Percentiles rank a stretch among this genome's conserved stretches.
phyloP scores from a whole-genome alignment of 2,797 vertebrate genomes.

The Chromobotia macracanthus region DNA sequence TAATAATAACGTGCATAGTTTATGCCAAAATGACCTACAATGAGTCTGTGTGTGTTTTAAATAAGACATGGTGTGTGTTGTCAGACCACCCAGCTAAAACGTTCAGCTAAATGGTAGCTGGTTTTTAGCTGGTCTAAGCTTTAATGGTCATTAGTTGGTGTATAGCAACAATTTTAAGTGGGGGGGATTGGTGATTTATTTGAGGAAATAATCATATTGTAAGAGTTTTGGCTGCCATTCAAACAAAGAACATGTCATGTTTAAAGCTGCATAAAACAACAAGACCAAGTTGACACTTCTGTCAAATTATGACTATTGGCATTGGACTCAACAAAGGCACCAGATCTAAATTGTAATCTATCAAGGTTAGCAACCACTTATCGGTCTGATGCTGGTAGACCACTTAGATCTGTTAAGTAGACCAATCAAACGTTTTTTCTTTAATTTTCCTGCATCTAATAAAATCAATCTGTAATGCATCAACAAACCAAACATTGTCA shows the following conservation, averaged over 20 bases:
- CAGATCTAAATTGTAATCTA: too few species aligned
- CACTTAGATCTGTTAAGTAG: too few species aligned
- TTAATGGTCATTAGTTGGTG: too few species aligned
- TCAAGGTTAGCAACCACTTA: too few species aligned
- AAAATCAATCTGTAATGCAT: too few species aligned
- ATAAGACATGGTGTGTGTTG: background rate
- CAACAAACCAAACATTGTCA: background rate
- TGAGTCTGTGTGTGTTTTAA: slow-evolving; percentile 9
- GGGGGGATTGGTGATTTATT: background rate
- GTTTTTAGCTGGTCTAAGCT: too few species aligned
- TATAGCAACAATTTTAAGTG: too few species aligned
- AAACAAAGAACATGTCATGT: background rate
- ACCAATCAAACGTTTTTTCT: too few species aligned
- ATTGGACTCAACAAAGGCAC: background rate
- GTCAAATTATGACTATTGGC: background rate
- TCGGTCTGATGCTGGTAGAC: too few species aligned
- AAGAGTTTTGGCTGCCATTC: background rate
- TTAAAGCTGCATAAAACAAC: background rate
- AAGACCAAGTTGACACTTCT: background rate
- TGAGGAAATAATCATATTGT: background rate
- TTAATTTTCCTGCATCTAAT: too few species aligned
- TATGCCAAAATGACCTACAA: background rate
- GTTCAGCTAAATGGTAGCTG: too few species aligned
- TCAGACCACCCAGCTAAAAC: background rate
- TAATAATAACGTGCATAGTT: slow-evolving; percentile 13